Evolutionary conservation across 2,888 invertebrate species (phyloP).

Genomic region (Incurvaria masculella): DNA sequence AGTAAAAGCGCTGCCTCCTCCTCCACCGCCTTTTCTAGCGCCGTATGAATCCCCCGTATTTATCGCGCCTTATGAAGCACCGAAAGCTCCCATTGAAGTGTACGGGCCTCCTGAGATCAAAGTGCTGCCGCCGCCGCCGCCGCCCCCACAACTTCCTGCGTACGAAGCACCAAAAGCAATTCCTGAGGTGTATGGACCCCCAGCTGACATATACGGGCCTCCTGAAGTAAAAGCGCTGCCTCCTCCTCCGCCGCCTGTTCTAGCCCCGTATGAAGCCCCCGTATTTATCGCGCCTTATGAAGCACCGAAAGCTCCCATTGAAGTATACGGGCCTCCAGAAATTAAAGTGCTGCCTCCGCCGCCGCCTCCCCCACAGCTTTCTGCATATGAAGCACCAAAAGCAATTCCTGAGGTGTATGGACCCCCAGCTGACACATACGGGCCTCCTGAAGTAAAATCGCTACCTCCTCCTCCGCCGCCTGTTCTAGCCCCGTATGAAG

Average conservation of each 20-base stretch:
- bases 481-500: slow-evolving; percentile 3
- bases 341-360: slow-evolving; percentile 33
- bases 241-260: no score
- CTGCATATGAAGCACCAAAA: slow-evolving; percentile 22
- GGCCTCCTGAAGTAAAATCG: slow-evolving; percentile 1
- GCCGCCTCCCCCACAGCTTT: slow-evolving; percentile 21
- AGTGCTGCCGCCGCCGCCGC: slow-evolving; percentile 21
- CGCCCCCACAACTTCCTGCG: slow-evolving; percentile 9
- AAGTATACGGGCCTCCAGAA: slow-evolving; percentile 5
- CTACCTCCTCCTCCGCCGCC: slow-evolving; percentile 4
- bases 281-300: no score
- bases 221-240: no score
- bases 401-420: slow-evolving; percentile 22
- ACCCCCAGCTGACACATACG: slow-evolving; percentile 10
- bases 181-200: slow-evolving; percentile 12
- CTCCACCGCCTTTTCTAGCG: no score
- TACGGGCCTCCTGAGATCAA: no score
- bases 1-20: no score
- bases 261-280: no score
- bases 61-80: not conserved
- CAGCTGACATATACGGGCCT: no score
- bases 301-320: not conserved
- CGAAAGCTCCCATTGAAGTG: no score
- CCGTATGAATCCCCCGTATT: not conserved
- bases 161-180: slow-evolving; percentile 15